Conservation (phyloP, 2,797 vertebrate genomes). For the Helarctos malayanus region DNA sequence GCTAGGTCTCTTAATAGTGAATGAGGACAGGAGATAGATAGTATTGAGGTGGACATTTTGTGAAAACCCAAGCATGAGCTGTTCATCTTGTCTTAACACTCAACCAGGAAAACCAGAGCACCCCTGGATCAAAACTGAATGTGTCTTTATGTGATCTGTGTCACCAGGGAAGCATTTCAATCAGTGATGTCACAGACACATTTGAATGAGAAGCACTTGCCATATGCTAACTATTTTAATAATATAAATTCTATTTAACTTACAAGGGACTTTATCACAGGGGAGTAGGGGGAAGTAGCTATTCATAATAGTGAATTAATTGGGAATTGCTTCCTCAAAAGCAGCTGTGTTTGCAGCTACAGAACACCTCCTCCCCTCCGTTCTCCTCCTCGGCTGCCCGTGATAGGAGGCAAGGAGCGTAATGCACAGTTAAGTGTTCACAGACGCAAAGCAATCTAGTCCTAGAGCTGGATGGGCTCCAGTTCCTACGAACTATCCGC, state of each 20-base stretch:
- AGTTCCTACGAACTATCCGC: conserved; percentile 41
- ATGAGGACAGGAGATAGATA: neutral
- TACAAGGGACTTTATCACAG: conserved; percentile 16
- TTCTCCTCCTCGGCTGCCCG: neutral
- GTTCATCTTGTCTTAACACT: neutral
- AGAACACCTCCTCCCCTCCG: neutral
- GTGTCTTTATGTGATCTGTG: neutral
- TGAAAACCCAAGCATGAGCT: neutral
- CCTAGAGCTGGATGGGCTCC: conserved; percentile 37
- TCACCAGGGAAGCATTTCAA: neutral
- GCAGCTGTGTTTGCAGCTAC: conserved; percentile 44
- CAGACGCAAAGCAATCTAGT: conserved; percentile 33
- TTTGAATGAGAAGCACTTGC: neutral
- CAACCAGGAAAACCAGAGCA: neutral
- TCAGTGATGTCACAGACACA: neutral
- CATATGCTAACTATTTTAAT: conserved; percentile 44
- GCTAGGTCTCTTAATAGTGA: neutral
- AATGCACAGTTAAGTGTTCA: neutral
- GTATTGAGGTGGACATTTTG: neutral
- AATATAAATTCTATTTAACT: conserved; percentile 54
- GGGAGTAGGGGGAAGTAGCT: neutral
- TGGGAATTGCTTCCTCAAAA: conserved; percentile 65
- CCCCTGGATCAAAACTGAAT: neutral
- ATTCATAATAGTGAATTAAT: conserved; percentile 55
- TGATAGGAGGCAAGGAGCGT: neutral